A percentile compares a stretch with the other conserved stretches of the same genome.
Evolutionary conservation across 2,888 invertebrate genomes (phyloP).

Genomic region (Dynastes grantii): DNA sequence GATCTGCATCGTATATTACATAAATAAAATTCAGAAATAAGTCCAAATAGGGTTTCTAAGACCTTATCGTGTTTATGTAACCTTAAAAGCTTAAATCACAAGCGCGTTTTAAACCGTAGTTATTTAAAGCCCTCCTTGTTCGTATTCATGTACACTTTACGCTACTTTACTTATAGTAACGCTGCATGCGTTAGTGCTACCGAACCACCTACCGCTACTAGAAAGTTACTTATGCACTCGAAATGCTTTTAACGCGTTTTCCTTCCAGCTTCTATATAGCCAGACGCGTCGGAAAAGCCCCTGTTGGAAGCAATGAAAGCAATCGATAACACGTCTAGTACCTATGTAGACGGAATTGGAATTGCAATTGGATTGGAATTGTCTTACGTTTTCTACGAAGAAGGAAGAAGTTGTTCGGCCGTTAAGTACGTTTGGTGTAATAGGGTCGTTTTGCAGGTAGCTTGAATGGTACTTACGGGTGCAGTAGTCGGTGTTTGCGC

Average conservation of each 20-base stretch:
- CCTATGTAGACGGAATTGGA: background rate
- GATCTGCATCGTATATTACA: background rate
- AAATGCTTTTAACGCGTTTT: conserved; percentile 15
- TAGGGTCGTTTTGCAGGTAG: background rate
- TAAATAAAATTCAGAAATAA: background rate
- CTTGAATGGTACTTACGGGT: conserved; percentile 65
- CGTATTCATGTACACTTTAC: background rate
- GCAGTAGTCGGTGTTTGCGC: conserved; percentile 68
- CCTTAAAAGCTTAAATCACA: conserved; percentile 7
- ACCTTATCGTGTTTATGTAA: conserved; percentile 1
- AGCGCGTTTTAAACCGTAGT: background rate
- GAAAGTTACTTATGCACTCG: background rate
- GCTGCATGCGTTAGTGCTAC: too few species aligned
- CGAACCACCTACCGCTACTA: too few species aligned
- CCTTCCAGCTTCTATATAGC: background rate
- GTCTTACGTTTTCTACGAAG: background rate
- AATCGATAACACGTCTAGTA: background rate
- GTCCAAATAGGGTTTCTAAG: background rate
- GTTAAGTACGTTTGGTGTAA: background rate
- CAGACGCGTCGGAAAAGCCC: background rate
- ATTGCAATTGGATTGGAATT: conserved; percentile 7
- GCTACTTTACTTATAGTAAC: background rate
- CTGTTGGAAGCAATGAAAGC: background rate
- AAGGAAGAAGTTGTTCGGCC: background rate
- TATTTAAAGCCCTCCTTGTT: conserved; percentile 2